Evolutionary conservation across 2,888 invertebrate genomes (phyloP).

Genomic region (Drosophila colorata): DNA sequence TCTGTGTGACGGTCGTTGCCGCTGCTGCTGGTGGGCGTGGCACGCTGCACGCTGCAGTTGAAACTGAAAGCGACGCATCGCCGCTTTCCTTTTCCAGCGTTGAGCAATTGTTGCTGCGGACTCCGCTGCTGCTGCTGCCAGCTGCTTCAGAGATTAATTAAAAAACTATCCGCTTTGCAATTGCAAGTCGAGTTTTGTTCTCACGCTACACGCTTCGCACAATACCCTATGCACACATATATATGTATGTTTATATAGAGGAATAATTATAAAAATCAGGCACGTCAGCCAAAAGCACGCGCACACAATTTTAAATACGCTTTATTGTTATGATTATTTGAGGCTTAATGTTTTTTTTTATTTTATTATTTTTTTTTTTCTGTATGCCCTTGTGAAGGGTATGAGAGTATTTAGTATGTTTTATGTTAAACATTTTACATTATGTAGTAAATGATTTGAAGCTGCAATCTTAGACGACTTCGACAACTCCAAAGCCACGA

Average conservation of each 20-base stretch:
- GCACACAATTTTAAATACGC: constrained; percentile 70
- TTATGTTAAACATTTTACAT: no score
- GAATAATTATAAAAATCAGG: constrained; percentile 48
- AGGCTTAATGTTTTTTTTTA: constrained; percentile 25
- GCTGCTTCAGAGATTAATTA: constrained; percentile 47
- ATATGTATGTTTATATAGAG: constrained; percentile 9
- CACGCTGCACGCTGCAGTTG: constrained; percentile 26
- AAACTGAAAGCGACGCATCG: constrained; percentile 64
- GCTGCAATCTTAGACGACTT: no score
- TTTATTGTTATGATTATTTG: constrained; percentile 68
- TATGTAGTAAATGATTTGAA: no score
- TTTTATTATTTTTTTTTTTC: constrained; percentile 14
- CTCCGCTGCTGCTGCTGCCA: constrained; percentile 14
- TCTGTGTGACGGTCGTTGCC: constrained; percentile 57
- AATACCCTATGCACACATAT: constrained; percentile 1
- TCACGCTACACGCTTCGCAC: constrained; percentile 57
- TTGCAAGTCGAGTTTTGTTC: constrained; percentile 62
- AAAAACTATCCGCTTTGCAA: constrained; percentile 34
- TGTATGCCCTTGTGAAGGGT: neutral
- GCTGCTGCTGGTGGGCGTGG: constrained; percentile 58
- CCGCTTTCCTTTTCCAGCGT: constrained; percentile 68
- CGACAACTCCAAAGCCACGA: no score
- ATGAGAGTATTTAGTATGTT: neutral
- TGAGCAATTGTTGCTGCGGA: constrained; percentile 35
- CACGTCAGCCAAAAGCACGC: constrained; percentile 65